Conservation (phyloP, 2,113 vertebrate species). For the Orcinus orca region DNA sequence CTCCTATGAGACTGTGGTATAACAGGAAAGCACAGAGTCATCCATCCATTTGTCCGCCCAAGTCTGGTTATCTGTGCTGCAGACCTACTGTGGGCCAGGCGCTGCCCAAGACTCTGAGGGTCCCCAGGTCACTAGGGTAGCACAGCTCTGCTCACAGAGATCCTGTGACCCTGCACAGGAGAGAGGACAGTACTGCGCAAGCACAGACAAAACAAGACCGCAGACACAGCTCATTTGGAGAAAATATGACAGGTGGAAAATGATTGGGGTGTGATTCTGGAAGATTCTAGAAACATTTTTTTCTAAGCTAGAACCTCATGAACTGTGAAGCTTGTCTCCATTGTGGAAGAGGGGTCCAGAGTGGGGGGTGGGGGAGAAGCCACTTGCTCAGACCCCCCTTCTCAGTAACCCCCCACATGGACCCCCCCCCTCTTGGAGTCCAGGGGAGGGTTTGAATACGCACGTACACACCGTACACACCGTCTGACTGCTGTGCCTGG, state of each 20-base stretch:
- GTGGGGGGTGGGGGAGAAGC: not conserved
- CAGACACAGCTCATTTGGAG: not conserved
- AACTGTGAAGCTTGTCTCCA: not conserved
- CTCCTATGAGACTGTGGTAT: not conserved
- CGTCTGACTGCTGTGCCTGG: not conserved
- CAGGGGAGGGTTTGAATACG: not conserved
- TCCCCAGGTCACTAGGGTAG: not conserved
- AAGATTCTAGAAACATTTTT: not conserved
- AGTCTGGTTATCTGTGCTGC: rapidly evolving
- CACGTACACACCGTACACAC: rapidly evolving
- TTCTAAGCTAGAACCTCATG: not conserved
- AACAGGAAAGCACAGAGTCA: no score
- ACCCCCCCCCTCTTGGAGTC: not conserved
- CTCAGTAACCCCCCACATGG: not conserved
- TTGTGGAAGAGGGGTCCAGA: not conserved
- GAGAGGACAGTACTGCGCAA: not conserved
- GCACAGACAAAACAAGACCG: not conserved
- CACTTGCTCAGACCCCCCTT: rapidly evolving
- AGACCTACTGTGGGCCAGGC: not conserved
- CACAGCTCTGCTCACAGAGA: not conserved
- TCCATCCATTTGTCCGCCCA: not conserved
- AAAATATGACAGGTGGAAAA: not conserved
- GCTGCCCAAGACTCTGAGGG: not conserved
- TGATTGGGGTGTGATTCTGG: not conserved
- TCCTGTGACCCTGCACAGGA: not conserved